Evolutionary conservation across 2,888 invertebrate species (phyloP), one percentile per base, ranked within the genome.

Genomic region (Campoplex nolae): DNA sequence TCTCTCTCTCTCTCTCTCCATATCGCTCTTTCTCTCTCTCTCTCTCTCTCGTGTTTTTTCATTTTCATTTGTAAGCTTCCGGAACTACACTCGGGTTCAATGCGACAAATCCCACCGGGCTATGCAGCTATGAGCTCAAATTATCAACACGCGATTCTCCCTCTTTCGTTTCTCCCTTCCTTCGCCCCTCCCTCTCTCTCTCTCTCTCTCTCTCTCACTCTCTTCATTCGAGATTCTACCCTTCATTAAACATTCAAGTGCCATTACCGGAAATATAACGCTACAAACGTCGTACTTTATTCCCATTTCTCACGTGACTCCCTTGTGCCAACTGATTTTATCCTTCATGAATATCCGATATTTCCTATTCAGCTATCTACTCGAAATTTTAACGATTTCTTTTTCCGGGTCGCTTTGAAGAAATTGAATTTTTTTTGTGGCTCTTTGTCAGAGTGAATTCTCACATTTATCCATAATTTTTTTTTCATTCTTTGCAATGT

Each of bases 131-230:
- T 35, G 48, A 79, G 58, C 71, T 58, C 58, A 28, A 71, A 48
- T 71, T 79, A 79, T 79, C 71, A 71, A 70, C 79, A 71, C 71
- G 42, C 45, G 35, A 70, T 79, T 79, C 70, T 23, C 45, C n/a
- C 54, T 8, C 4, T 23, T 32, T 18, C 7, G 9, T 8, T 1
- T 23, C 54, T 23, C 18, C 18, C 56, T 58, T 2, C 23, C 23
- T 6, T n/a, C n/a, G 28, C 48, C 70, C 18, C 16, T 16, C 9
- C 16, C 18, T 62, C 45, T 35, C 23, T 23, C 23, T 23, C 18
- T 62, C 45, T 35, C 23, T 23, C 23, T 23, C 38, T 38, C 38
- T 38, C 38, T 38, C 38, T 38, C 38, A 6, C 38, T 51, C 51
- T 54, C 18, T 75, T 28, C 16, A 38, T 58, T 23, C 23, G 32